These are phyloP conservation scores for Delichon dasypus DNA, from an alignment of 2,797 vertebrate genomes.

Conservation along the genomic window DNA sequence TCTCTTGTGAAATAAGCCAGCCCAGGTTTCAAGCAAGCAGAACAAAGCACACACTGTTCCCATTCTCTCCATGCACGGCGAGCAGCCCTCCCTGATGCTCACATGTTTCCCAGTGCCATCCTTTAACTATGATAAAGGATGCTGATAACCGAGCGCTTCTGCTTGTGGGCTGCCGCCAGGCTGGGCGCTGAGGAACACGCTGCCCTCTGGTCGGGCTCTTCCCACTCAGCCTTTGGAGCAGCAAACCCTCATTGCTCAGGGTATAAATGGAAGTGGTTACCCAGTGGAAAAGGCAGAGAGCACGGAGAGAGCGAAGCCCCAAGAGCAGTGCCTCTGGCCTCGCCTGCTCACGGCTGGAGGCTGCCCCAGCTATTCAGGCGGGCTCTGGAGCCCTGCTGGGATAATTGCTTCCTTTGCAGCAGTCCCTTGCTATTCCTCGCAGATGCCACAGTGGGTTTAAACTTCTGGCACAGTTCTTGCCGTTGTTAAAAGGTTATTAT, in stretches of 20 bases:
- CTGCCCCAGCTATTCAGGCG: neutral
- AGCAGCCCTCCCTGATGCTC: neutral
- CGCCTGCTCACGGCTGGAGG: neutral
- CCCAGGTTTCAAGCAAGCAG: neutral
- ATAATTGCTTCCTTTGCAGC: constrained; percentile 61
- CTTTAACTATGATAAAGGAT: neutral
- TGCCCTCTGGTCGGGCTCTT: neutral
- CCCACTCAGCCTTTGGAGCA: neutral
- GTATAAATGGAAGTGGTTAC: neutral
- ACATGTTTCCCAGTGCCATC: rapidly evolving
- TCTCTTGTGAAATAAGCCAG: neutral
- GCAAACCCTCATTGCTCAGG: rapidly evolving
- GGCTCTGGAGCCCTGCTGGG: constrained; percentile 38
- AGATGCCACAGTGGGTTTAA: constrained; percentile 42
- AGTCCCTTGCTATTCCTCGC: constrained; percentile 34
- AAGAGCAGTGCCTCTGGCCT: neutral
- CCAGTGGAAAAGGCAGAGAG: neutral
- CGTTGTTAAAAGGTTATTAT: constrained; percentile 39
- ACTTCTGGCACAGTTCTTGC: constrained; percentile 14
- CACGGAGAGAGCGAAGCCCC: neutral
- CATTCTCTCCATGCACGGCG: rapidly evolving
- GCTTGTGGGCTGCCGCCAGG: neutral
- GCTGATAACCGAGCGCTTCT: too few species aligned
- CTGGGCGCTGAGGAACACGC: rapidly evolving
- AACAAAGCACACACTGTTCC: neutral